Evolutionary conservation across 2,113 vertebrate species (phyloP).

Genomic region (Turdus rufiventris): DNA sequence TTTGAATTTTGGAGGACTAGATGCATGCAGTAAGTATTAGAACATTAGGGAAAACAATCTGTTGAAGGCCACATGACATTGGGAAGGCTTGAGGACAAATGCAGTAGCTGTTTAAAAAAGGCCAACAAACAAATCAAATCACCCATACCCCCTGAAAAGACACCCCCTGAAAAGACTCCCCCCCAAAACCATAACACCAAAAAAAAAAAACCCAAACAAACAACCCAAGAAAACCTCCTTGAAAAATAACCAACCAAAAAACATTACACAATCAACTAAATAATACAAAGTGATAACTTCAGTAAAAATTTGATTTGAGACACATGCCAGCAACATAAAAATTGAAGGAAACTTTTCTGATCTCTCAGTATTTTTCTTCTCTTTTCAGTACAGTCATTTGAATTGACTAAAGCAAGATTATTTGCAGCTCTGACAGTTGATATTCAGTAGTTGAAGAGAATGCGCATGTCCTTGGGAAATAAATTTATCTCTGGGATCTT

Average conservation of each 20-base stretch:
- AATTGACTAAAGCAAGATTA: background rate
- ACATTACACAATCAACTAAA: rapidly evolving
- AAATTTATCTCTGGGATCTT: background rate
- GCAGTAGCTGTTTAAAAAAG: background rate
- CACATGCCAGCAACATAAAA: background rate
- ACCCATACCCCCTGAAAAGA: background rate
- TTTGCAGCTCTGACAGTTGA: background rate
- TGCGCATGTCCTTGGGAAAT: background rate
- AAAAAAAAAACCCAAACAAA: background rate
- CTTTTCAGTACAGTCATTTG: background rate
- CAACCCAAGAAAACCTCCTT: background rate
- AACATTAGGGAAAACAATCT: background rate
- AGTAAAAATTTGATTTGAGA: background rate
- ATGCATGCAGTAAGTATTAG: background rate
- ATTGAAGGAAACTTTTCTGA: background rate
- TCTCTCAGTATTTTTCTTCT: background rate
- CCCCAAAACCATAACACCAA: background rate
- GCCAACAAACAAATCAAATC: background rate
- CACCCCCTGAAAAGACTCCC: background rate
- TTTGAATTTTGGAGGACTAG: background rate
- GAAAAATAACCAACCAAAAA: background rate
- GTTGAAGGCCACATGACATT: rapidly evolving
- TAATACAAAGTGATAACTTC: background rate
- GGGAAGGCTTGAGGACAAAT: background rate
- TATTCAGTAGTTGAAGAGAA: background rate